These are phyloP conservation scores for Oryzias woworae DNA, from an alignment of 2,113 vertebrate species.

Conservation along the genomic window DNA sequence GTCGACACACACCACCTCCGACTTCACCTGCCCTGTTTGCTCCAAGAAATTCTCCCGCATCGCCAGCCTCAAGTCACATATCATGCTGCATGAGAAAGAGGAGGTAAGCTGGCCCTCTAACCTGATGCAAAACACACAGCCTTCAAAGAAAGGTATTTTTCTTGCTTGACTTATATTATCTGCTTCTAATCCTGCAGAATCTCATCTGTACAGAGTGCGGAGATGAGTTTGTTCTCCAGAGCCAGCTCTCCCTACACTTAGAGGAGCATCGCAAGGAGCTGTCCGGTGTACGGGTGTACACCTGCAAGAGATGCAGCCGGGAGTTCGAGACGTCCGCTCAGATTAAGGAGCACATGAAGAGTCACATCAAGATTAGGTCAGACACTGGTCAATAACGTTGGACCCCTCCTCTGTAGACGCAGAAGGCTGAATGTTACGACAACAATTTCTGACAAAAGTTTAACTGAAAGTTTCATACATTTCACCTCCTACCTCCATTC, in stretches of 20 bases:
- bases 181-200: constrained; percentile 76
- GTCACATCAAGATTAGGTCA: constrained; percentile 90
- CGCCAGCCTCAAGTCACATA: constrained; percentile 96
- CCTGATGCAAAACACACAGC: background rate
- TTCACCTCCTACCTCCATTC: too few relatives aligned
- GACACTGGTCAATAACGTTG: background rate
- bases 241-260: constrained; percentile 90
- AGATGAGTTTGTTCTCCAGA: constrained; percentile 96
- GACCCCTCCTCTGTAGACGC: background rate
- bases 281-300: constrained; percentile 80
- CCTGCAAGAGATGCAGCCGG: constrained; percentile 88
- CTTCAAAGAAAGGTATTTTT: background rate
- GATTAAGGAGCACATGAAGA: constrained; percentile 93
- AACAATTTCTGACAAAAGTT: background rate
- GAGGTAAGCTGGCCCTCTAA: constrained; percentile 79
- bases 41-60: constrained; percentile 94
- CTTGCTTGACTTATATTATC: background rate
- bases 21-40: constrained; percentile 92
- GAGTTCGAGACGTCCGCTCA: constrained; percentile 84
- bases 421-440: background rate
- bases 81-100: constrained; percentile 97
- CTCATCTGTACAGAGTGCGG: constrained; percentile 96
- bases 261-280: constrained; percentile 94
- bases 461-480: background rate
- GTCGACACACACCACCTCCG: constrained; percentile 88